Evolutionary conservation across 2,797 vertebrate genomes (phyloP).

Genomic region (Lagorchestes hirsutus): DNA sequence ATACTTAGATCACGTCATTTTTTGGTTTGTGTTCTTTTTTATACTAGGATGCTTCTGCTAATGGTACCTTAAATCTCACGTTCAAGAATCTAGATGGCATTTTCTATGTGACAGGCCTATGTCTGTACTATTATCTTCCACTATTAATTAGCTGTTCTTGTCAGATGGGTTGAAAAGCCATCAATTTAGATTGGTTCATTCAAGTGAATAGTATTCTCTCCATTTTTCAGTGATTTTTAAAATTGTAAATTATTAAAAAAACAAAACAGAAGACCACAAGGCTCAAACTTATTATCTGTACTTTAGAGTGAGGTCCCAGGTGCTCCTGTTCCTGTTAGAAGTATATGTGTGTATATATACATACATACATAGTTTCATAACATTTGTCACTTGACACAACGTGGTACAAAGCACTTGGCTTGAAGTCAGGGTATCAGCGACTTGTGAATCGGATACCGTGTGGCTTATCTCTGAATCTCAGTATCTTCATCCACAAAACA

Average conservation of each 20-base stretch:
- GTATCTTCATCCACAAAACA: neutral
- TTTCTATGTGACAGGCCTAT: neutral
- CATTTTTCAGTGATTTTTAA: neutral
- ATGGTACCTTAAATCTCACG: neutral
- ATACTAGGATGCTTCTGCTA: neutral
- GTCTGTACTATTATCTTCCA: neutral
- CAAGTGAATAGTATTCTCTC: neutral
- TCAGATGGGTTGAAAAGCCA: neutral
- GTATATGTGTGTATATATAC: too few species aligned
- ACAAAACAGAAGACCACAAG: neutral
- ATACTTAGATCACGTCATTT: neutral
- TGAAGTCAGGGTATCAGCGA: neutral
- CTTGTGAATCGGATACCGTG: neutral
- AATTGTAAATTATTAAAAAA: neutral
- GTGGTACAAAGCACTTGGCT: neutral
- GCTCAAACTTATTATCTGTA: neutral
- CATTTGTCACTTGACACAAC: neutral
- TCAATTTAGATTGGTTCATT: neutral
- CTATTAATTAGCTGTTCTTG: neutral
- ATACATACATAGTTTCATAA: neutral
- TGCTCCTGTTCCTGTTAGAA: neutral
- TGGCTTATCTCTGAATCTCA: neutral
- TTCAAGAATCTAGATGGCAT: neutral
- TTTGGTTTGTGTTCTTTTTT: neutral
- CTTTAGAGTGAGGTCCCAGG: neutral